Percentiles rank a stretch among this genome's conserved stretches.
phyloP scores from a whole-genome alignment of 2,797 vertebrate species.

The Chloroceryle inda region DNA sequence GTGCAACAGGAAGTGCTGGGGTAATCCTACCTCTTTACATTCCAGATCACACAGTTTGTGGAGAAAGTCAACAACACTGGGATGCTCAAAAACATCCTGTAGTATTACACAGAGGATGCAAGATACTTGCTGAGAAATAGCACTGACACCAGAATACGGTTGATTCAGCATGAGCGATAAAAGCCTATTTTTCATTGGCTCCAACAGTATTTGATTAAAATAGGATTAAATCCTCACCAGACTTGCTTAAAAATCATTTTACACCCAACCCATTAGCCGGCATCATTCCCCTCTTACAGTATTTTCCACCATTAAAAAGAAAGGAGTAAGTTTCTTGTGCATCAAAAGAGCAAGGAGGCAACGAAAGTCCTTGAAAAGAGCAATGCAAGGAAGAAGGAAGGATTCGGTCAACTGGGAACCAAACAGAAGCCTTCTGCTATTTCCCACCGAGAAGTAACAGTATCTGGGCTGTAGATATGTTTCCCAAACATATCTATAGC shows the following conservation, averaged over 20 bases:
- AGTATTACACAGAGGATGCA: background rate
- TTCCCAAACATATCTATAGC: slow-evolving; percentile 78
- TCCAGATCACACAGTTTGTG: slow-evolving; percentile 5
- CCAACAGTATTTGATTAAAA: slow-evolving; percentile 32
- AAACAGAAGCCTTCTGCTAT: slow-evolving; percentile 67
- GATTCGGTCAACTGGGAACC: slow-evolving; percentile 75
- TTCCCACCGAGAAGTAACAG: slow-evolving; percentile 75
- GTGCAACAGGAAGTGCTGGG: background rate
- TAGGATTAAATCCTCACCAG: background rate
- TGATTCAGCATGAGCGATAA: background rate
- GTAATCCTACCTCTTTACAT: slow-evolving; percentile 15
- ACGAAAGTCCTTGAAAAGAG: slow-evolving; percentile 57
- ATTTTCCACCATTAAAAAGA: background rate
- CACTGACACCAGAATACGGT: background rate
- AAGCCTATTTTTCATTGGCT: slow-evolving; percentile 21
- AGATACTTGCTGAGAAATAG: slow-evolving; percentile 19
- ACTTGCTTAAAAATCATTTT: slow-evolving; percentile 21
- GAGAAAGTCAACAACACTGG: slow-evolving; percentile 3
- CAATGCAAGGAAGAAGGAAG: slow-evolving; percentile 70
- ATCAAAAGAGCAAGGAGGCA: background rate
- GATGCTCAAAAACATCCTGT: slow-evolving; percentile 29
- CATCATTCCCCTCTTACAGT: background rate
- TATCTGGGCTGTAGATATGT: slow-evolving; percentile 77
- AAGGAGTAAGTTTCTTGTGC: background rate
- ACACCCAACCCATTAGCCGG: background rate